phyloP scores from a whole-genome alignment of 2,113 vertebrate species.

The Chaetodon trifascialis region DNA sequence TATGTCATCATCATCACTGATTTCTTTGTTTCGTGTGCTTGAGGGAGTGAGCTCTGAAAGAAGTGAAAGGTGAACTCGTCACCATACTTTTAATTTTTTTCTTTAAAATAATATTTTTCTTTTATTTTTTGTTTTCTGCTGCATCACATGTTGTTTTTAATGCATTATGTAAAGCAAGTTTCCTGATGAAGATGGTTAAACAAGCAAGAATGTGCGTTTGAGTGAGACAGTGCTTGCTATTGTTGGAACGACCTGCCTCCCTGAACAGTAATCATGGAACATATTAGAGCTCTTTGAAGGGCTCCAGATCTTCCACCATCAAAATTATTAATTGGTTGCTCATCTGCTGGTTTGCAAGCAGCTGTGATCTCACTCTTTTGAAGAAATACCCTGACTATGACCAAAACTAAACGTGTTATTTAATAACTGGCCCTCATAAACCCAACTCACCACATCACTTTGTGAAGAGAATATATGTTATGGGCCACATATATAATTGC shows the following conservation, averaged over 20 bases:
- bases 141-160: background rate
- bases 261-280: background rate
- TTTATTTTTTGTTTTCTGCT: background rate
- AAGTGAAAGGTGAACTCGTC: background rate
- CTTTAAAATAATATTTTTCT: background rate
- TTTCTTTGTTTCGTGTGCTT: background rate
- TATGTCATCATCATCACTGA: slow-evolving; percentile 34
- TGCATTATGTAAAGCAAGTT: background rate
- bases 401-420: background rate
- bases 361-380: background rate
- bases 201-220: background rate
- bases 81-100: background rate
- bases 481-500: too few species aligned
- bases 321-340: background rate
- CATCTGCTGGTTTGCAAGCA: background rate
- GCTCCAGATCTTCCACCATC: background rate
- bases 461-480: background rate
- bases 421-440: background rate
- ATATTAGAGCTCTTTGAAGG: background rate
- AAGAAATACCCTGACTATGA: background rate
- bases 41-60: slow-evolving; percentile 1
- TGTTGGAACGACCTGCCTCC: too few species aligned
- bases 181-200: background rate
- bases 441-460: background rate
- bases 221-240: background rate